Conservation (phyloP, 2,113 vertebrate genomes). For the Heterotilapia buettikoferi region DNA sequence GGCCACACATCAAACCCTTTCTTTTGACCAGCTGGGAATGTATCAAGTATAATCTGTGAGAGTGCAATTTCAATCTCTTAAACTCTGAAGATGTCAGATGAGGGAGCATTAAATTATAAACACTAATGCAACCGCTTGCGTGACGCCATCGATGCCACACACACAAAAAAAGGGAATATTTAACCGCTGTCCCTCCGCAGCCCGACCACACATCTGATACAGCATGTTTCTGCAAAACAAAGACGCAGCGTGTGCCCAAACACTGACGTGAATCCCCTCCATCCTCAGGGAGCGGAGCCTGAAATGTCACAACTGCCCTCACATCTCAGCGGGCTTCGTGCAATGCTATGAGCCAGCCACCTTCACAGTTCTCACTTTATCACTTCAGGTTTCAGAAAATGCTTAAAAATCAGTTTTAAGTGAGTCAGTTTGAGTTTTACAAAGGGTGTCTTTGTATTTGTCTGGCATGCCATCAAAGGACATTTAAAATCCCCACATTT, state of each 20-base stretch:
- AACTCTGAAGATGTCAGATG: slow-evolving; percentile 13
- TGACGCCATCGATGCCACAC: not conserved
- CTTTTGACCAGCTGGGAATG: slow-evolving; percentile 59
- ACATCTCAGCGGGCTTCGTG: not conserved
- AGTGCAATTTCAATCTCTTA: slow-evolving; percentile 33
- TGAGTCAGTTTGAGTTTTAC: not conserved
- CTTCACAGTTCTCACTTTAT: not conserved
- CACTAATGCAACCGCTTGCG: not conserved
- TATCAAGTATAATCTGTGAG: slow-evolving; percentile 60
- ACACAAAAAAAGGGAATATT: not conserved
- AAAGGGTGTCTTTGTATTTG: not conserved
- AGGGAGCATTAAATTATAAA: slow-evolving; percentile 30
- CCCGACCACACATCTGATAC: not conserved
- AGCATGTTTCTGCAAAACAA: slow-evolving; percentile 28
- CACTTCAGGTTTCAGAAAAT: not conserved
- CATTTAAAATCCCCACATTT: not conserved
- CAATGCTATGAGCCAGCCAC: not conserved
- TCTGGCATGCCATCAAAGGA: not conserved
- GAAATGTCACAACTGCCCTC: not conserved
- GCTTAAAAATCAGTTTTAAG: not conserved
- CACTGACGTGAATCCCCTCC: not conserved
- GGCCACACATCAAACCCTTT: slow-evolving; percentile 52
- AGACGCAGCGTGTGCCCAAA: not conserved
- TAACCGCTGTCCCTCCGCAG: not conserved
- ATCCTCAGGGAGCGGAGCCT: not conserved